Evolutionary conservation across 2,888 invertebrate species (phyloP).

Genomic region (Schizaphis graminum): DNA sequence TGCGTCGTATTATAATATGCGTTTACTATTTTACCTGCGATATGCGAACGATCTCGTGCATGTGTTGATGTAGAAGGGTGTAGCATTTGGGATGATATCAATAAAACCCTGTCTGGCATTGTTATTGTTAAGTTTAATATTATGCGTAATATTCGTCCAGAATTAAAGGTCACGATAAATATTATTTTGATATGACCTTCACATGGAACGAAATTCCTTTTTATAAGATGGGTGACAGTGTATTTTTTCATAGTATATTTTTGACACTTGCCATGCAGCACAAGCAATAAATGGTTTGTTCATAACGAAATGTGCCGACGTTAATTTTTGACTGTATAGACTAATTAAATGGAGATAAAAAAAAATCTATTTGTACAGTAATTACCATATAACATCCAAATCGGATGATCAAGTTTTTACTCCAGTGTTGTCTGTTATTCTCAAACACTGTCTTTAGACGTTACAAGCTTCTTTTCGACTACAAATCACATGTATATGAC

Average conservation of each 20-base stretch:
- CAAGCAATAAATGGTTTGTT: neutral
- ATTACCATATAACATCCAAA: neutral
- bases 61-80: neutral
- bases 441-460: neutral
- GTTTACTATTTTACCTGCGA: neutral
- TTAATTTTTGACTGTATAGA: neutral
- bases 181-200: neutral
- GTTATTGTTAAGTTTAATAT: neutral
- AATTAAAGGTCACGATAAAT: neutral
- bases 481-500: neutral
- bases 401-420: neutral
- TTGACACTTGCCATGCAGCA: neutral
- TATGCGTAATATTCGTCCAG: neutral
- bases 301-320: neutral
- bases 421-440: neutral
- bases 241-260: neutral
- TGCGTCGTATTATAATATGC: neutral
- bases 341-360: neutral
- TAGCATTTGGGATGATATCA: neutral
- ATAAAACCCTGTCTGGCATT: neutral
- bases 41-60: neutral
- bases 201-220: neutral
- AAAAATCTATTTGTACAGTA: neutral
- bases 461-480: neutral
- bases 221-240: neutral